Evolutionary conservation across 2,113 vertebrate species (phyloP).

Genomic region (Lasiurus cinereus): DNA sequence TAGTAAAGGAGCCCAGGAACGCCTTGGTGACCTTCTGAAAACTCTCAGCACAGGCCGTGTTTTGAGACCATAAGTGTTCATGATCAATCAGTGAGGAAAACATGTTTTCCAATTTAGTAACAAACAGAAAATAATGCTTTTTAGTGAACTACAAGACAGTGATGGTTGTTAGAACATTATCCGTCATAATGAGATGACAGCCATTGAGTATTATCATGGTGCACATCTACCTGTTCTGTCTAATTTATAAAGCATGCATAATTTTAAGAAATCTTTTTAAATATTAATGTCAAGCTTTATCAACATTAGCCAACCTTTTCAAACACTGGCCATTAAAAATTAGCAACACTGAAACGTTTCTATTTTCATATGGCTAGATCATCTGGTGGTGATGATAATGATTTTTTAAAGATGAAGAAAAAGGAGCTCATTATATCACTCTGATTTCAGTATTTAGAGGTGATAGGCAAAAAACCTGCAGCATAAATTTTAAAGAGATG

Average conservation of each 20-base stretch:
- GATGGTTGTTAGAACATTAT: background rate
- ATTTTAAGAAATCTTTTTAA: background rate
- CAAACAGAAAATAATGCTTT: background rate
- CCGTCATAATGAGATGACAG: background rate
- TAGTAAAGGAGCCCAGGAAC: background rate
- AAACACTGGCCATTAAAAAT: background rate
- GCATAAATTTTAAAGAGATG: background rate
- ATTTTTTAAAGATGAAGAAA: background rate
- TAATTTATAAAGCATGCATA: background rate
- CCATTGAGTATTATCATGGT: background rate
- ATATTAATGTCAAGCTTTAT: background rate
- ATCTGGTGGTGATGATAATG: background rate
- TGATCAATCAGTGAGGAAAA: background rate
- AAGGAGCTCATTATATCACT: background rate
- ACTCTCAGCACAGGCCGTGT: background rate
- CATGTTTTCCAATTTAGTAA: background rate
- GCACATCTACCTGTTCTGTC: background rate
- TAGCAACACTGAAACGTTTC: background rate
- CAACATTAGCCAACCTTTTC: background rate
- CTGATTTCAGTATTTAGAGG: background rate
- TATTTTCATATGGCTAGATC: background rate
- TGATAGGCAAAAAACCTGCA: background rate
- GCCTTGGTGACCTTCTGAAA: background rate
- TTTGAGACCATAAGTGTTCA: rapidly evolving
- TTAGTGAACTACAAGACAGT: background rate